Conservation (phyloP, 1,140 invertebrate genomes). For the Littorina saxatilis region DNA sequence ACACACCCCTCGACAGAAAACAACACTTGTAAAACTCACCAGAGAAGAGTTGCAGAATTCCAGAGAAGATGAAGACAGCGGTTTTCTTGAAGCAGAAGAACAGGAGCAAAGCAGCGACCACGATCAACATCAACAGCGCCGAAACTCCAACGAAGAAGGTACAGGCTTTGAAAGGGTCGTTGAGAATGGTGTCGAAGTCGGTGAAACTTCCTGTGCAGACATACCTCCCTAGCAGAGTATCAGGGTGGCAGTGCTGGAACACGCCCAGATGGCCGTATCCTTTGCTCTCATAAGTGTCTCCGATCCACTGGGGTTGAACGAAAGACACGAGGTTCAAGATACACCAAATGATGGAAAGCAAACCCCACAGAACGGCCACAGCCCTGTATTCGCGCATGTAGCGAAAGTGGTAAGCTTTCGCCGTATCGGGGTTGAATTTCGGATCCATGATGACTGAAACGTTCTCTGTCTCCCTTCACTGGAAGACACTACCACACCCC, state of each 20-base stretch:
- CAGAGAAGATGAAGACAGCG: conserved; percentile 95
- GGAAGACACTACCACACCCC: neutral
- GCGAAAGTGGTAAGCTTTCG: conserved; percentile 61
- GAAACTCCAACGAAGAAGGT: conserved; percentile 94
- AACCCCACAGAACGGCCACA: conserved; percentile 96
- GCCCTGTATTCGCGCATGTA: conserved; percentile 81
- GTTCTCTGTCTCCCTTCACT: neutral
- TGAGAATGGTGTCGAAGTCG: conserved; percentile 88
- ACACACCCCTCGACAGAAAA: too few relatives aligned
- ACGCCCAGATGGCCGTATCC: conserved; percentile 93
- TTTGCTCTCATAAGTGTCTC: conserved; percentile 85
- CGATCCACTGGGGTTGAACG: conserved; percentile 96
- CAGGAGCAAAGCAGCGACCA: conserved; percentile 88
- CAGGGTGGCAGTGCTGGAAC: conserved; percentile 86
- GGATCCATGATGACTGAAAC: conserved; percentile 44
- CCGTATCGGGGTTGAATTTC: conserved; percentile 59
- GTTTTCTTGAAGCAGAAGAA: conserved; percentile 97
- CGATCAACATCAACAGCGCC: conserved; percentile 89
- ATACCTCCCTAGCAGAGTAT: conserved; percentile 45
- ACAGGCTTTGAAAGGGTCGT: conserved; percentile 85
- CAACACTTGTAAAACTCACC: conserved; percentile 62
- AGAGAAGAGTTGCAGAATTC: conserved; percentile 73
- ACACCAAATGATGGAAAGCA: conserved; percentile 96
- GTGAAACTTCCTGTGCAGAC: conserved; percentile 87
- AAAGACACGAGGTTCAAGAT: conserved; percentile 97